Base-by-base conservation (phyloP, 1,140 invertebrate genomes). In the Lerema accius region DNA sequence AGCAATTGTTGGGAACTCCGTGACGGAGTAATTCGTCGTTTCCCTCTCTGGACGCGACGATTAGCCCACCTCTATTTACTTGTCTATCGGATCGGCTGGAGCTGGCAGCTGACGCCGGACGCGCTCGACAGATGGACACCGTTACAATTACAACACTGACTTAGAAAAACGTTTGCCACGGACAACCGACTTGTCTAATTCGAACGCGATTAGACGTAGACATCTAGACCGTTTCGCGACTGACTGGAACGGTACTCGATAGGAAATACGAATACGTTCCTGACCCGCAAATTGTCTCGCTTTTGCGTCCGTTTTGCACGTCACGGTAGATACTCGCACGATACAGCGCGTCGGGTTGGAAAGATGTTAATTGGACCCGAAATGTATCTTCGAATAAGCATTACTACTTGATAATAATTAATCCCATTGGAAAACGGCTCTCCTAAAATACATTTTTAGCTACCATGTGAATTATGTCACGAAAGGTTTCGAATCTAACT, bases 141-240 rank as follows among this genome's bases (percentile, higher is more conserved):
- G 84, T 88, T 86, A 82, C 84, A 77, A 78, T 90, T 88, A 81
- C 82, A 76, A 73, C 73, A 82, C 73, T 73, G 82, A 84, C 87
- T 90, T 90, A 90, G 87, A 90, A 90, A 90, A 90, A 88, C 85
- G 83, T 90, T 90, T 84, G 86, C 73, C 73, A 72, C 72, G 69
- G 68, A 77, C 80, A 80, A 78, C 74, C 66, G 67, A 71, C 71
- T 76, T 74, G 82, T 76, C 76, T 56, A 60, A 70, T 51, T 65
- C 45, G 45, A 46, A 45, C 11, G 15, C 55, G 40, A 39, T 37
- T 59, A 46, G 64, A 76, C 69, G 61, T 58, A 65, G 72, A 77
- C 78, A 76, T 73, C 73, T 84, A 75, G 70, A 80, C 74, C 67
- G 77, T 67, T 77, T 72, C 66, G 63, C 74, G 69, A 76, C 71